Percentiles rank a stretch among this genome's conserved stretches.
Conservation (phyloP, 2,888 invertebrate genomes). For the Galeopsomyia nigrocyanea region DNA sequence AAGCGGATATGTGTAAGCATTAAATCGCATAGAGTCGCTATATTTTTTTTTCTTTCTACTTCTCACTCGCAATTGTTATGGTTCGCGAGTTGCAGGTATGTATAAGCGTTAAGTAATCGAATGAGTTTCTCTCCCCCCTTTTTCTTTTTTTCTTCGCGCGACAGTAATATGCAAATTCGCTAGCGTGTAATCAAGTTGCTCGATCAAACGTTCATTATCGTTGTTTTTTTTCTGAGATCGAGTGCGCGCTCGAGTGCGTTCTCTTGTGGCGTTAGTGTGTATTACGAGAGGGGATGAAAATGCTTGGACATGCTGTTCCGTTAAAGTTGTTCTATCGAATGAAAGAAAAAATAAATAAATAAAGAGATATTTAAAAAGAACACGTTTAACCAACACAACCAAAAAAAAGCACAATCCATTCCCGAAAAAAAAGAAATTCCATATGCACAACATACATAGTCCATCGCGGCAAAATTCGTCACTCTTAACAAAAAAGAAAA, state of each 20-base stretch:
- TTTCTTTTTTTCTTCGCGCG: not conserved
- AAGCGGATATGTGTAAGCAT: no score
- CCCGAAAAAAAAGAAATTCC: not conserved
- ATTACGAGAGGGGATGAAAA: no score
- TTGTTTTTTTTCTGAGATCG: no score
- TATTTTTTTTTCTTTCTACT: constrained; percentile 1
- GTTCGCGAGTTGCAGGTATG: constrained; percentile 18
- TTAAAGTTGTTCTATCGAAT: no score
- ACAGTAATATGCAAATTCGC: constrained; percentile 8
- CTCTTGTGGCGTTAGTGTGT: no score
- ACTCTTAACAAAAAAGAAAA: not conserved
- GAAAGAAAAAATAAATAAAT: no score
- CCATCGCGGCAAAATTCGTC: not conserved
- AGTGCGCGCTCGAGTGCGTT: no score
- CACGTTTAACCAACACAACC: no score
- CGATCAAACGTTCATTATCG: no score
- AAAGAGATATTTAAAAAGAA: no score
- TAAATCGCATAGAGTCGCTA: not conserved
- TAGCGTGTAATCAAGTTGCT: not conserved
- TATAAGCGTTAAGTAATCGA: constrained; percentile 9
- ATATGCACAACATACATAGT: not conserved
- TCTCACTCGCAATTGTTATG: constrained; percentile 25
- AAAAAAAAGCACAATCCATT: not conserved
- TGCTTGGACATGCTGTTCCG: no score
- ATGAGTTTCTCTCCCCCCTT: constrained; percentile 3